Base-by-base conservation (phyloP, 2,113 vertebrate species). In the Chamaetylas fuelleborni region DNA sequence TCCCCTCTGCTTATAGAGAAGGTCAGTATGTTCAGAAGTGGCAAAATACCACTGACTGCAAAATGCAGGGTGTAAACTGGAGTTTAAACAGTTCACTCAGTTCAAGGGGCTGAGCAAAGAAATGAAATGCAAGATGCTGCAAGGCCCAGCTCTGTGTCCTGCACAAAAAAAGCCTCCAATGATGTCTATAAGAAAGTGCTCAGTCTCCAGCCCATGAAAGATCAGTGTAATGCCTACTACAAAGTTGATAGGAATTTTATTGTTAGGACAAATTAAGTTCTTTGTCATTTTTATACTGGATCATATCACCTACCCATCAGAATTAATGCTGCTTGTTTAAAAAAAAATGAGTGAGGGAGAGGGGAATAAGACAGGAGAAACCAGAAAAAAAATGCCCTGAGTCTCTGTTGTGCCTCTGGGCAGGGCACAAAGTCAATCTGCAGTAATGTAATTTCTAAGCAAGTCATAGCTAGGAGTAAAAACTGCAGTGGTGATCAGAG, bases 401-500 rank as follows among this genome's bases (percentile, higher is more conserved):
- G 62, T 76, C 50, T 67, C 8, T 61, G 38, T 66, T 81, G 72
- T 66, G 93, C 84, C 85, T 95, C 91, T 12, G 4, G 78, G 53
- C 42, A 80, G 81, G 92, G 91, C 82, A 31, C 24, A 73, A 51
- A 33, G 34, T 67, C 77, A 94, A 91, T 86, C 89, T 96, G 61
- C 92, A 96, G 94, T 94, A 92, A 96, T 64, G 60, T 82, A 50
- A 42, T 88, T 96, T 97, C 85, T 81, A 83, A 95, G 80, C 72
- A 93, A 96, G 77, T 64, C 31, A 31, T 34, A 47, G 58, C 56
- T 28, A 33, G 80, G 69, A 42, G 72, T 31, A 53, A 71, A 48
- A 82, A 22, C 62, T 58, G 29, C 51, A 83, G 6, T 8, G 4
- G 64, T 66, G 83, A 38, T 94, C 61, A 69, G 69, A 71, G 69